Percentiles rank a stretch among this genome's conserved stretches.
These are phyloP conservation scores for Polymixis lichenea DNA, from an alignment of 2,888 invertebrate genomes.

Conservation along the genomic window DNA sequence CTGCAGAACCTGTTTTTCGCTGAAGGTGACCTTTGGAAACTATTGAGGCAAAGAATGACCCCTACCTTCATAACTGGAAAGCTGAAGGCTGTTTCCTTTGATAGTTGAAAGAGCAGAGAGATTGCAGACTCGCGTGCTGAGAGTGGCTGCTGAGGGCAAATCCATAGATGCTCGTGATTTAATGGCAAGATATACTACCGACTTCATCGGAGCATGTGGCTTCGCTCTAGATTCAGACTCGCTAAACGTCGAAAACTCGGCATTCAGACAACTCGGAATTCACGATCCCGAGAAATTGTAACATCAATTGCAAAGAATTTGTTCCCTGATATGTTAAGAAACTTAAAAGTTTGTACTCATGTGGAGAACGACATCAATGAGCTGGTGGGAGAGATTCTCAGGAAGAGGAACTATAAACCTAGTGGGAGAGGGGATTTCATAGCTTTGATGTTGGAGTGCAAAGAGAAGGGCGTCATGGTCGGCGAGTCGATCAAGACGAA, in stretches of 20 bases:
- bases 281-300: conserved; percentile 10
- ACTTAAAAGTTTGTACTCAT: conserved; percentile 37
- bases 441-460: conserved; percentile 71
- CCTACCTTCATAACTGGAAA: conserved; percentile 72
- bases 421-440: conserved; percentile 73
- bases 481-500: conserved; percentile 70
- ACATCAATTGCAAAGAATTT: conserved; percentile 31
- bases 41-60: conserved; percentile 73
- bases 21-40: conserved; percentile 76
- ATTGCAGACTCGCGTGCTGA: conserved; percentile 51
- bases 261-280: conserved; percentile 68
- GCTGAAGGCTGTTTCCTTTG: conserved; percentile 72
- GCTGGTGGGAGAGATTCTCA: conserved; percentile 60
- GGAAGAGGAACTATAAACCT: conserved; percentile 71
- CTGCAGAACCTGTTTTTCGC: conserved; percentile 71
- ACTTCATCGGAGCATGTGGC: conserved; percentile 77
- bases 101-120: conserved; percentile 73
- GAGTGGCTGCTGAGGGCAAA: conserved; percentile 54
- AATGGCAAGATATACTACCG: conserved; percentile 76
- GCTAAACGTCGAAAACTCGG: conserved; percentile 72
- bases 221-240: conserved; percentile 74
- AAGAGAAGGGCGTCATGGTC: conserved; percentile 68
- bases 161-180: conserved; percentile 70
- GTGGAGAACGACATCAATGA: conserved; percentile 47
- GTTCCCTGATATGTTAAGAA: conserved; percentile 45